Conservation (phyloP, 2,888 invertebrate species). For the Conistra vaccinii region DNA sequence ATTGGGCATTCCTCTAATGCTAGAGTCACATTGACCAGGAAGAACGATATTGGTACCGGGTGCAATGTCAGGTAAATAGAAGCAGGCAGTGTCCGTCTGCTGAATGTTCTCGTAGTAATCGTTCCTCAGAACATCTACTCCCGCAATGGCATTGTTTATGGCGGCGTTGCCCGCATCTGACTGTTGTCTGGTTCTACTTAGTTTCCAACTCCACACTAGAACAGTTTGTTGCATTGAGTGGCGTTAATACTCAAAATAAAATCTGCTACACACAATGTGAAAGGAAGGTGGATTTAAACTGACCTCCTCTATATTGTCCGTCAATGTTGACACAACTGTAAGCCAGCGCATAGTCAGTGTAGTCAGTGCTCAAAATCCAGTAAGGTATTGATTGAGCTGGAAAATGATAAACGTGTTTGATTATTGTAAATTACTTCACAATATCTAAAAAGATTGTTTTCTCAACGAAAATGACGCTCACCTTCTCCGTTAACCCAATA, state of each 20-base stretch:
- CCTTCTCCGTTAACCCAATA: conserved; percentile 48
- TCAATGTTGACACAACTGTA: conserved; percentile 90
- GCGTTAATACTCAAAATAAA: background rate
- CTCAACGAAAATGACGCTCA: conserved; percentile 34
- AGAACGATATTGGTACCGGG: conserved; percentile 59
- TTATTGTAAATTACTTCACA: background rate
- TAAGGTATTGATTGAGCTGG: conserved; percentile 74
- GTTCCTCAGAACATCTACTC: too few relatives aligned
- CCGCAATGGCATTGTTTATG: conserved; percentile 72
- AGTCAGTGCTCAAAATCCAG: conserved; percentile 89
- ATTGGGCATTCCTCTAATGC: too few relatives aligned
- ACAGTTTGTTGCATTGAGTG: background rate
- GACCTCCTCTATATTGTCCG: conserved; percentile 72
- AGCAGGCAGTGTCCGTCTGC: too few relatives aligned
- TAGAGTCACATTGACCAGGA: conserved; percentile 71
- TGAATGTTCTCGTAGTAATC: too few relatives aligned
- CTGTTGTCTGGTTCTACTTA: conserved; percentile 75
- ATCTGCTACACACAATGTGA: background rate
- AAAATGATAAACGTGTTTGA: conserved; percentile 44
- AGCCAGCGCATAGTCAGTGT: conserved; percentile 90
- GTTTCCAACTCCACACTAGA: conserved; percentile 78
- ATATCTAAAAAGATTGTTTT: conserved; percentile 39
- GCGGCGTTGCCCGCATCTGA: conserved; percentile 62
- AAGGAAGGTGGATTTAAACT: conserved; percentile 20
- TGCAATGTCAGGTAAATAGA: too few relatives aligned